Conservation (phyloP, 2,888 invertebrate genomes). For the Exocentrus adspersus region DNA sequence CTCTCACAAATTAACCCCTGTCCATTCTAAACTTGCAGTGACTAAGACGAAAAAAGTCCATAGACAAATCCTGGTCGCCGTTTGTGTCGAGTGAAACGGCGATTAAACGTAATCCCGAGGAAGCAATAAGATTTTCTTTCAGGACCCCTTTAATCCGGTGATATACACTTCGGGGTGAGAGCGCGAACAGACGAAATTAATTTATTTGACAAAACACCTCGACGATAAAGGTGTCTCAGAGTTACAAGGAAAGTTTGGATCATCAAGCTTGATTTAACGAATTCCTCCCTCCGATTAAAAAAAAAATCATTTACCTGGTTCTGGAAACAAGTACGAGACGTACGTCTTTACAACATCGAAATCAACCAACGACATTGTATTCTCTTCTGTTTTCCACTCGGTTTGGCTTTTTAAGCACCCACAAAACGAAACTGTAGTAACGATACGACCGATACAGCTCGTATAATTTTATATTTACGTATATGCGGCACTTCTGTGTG, state of each 20-base stretch:
- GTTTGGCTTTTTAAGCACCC: too few species aligned
- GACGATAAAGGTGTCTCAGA: too few species aligned
- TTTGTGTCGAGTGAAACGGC: neutral
- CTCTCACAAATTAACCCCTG: too few species aligned
- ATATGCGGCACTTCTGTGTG: too few species aligned
- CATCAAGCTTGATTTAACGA: too few species aligned
- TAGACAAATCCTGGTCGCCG: constrained; percentile 2
- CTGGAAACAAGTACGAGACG: neutral
- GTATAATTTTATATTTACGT: too few species aligned
- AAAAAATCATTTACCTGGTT: neutral
- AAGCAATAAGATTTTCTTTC: constrained; percentile 14
- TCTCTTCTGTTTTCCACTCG: too few species aligned
- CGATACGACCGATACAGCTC: too few species aligned
- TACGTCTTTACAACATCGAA: neutral
- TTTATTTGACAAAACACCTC: neutral
- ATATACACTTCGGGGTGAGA: neutral
- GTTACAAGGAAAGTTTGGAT: too few species aligned
- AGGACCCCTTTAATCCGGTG: constrained; percentile 1
- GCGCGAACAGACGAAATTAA: neutral
- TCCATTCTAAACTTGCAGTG: too few species aligned
- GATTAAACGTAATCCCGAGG: constrained; percentile 11
- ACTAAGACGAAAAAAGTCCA: too few species aligned
- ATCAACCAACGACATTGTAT: neutral
- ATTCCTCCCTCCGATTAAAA: neutral
- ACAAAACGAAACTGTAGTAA: too few species aligned